Evolutionary conservation across 2,113 vertebrate genomes (phyloP).

Genomic region (Amazona vittata): DNA sequence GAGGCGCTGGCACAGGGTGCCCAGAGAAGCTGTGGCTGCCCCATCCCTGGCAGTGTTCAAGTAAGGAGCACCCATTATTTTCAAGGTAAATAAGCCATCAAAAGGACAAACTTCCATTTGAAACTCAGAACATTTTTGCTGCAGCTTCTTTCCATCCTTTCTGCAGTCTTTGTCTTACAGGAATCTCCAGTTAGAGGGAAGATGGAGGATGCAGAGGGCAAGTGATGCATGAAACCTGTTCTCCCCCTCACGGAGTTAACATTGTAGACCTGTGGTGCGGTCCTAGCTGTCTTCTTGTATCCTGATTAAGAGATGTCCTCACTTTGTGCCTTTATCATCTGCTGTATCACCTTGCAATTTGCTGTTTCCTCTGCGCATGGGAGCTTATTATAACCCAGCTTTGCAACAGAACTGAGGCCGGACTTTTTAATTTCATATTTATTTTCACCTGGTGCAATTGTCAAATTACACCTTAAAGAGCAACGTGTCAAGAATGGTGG

Average conservation of each 20-base stretch:
- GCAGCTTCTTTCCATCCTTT: neutral
- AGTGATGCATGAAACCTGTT: neutral
- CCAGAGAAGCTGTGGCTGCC: neutral
- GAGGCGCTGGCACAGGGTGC: neutral
- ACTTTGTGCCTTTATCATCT: neutral
- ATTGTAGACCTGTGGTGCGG: neutral
- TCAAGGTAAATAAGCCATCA: neutral
- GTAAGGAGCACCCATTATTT: neutral
- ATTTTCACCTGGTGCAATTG: constrained; percentile 16
- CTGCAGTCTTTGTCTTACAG: neutral
- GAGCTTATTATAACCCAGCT: constrained; percentile 43
- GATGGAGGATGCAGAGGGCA: neutral
- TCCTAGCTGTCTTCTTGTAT: neutral
- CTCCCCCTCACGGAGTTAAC: neutral
- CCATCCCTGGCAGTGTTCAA: neutral
- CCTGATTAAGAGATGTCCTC: neutral
- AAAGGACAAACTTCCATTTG: neutral
- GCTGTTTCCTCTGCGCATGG: neutral
- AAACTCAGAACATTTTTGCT: neutral
- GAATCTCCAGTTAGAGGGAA: neutral
- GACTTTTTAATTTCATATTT: neutral
- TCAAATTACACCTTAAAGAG: neutral
- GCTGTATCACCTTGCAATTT: neutral
- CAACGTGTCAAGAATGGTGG: neutral
- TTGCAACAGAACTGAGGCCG: neutral